Evolutionary conservation across 2,888 invertebrate genomes (phyloP), one percentile per base, ranked within the genome.

Genomic region (Drosophila anomalipes): DNA sequence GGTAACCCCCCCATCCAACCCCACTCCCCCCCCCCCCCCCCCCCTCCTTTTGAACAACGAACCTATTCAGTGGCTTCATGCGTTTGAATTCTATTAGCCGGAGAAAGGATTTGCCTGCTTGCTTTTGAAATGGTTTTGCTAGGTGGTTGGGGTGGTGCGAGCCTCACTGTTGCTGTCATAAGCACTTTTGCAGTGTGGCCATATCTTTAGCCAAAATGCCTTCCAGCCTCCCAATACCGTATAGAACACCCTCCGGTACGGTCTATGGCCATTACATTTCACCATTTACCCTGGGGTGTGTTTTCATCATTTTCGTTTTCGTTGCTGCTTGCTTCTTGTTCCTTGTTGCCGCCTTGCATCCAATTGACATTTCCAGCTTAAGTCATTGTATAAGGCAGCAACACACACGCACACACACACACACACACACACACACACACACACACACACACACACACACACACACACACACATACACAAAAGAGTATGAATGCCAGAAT

Each of bases 341-440:
- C 78, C 77, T 64, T 74, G 79, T 49, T 65, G 82, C 90, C 33
- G 49, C 53, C 53, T 56, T 66, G 82, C 90, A 89, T 89, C 89
- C 86, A 90, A 86, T 86, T 86, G 86, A 86, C 86, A 86, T 86
- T 86, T 90, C 85, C 85, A 90, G 86, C 86, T 86, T 86, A 86
- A 86, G 87, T 90, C 89, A 86, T 86, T 86, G 82, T 89, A 72
- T 83, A 74, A 77, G 70, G 85, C 82, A 81, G 65, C 79, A 79
- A 74, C 70, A 79, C 79, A 76, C 80, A 78, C 56, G 65, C 52
- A 59, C 19, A 37, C 44, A 49, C 14, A 74, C 35, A 75, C 70
- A 82, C 67, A 70, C 70, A 62, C 37, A 58, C n/a, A 62, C 16
- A 37, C 57, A 49, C 28, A 52, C n/a, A n/a, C n/a, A 35, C 28